Evolutionary conservation across 2,797 vertebrate species (phyloP), one percentile per base, ranked within the genome.

Genomic region (Alauda arvensis): DNA sequence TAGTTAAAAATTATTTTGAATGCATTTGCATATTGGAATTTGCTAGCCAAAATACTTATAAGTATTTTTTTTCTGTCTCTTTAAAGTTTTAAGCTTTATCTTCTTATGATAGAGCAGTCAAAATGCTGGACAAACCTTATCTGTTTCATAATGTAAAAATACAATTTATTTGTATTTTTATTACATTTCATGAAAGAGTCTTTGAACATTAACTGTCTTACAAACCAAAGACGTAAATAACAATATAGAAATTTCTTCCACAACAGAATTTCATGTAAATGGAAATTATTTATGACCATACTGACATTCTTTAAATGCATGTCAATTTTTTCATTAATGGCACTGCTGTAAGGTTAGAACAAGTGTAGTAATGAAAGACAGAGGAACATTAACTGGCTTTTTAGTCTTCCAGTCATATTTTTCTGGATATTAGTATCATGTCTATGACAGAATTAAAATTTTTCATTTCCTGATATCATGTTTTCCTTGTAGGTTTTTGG

Each of bases 401-500:
- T 69, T 48, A 61, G 21, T 49, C 15, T 66, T 85, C 18, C 18
- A 34, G 14, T 31, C 12, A 60, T 26, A 26, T 51, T 74, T 82
- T 53, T 63, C 24, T 71, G 29, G 26, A 10, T 77, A 49, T 68
- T 45, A 49, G 26, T 31, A 57, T 75, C 21, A 23, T 43, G 2
- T 17, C n/a, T 37, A 4, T 59, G 37, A 16, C 28, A 89, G 42
- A 39, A 59, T 39, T 46, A 28, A 81, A 86, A n/a, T 18, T 61
- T 31, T 61, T 3, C 13, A 52, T 90, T 85, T 76, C 9, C 26
- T 75, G 31, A 72, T 53, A 37, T 9, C 29, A 11, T 87, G 29
- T 85, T 97, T 93, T 94, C 55, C 75, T 96, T 94, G 39, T 94
- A 99, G 99, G 96, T 97, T 85, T 96, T 89, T 14, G 98, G 97